Conservation (phyloP, 2,888 invertebrate genomes). For the Abrostola tripartita region DNA sequence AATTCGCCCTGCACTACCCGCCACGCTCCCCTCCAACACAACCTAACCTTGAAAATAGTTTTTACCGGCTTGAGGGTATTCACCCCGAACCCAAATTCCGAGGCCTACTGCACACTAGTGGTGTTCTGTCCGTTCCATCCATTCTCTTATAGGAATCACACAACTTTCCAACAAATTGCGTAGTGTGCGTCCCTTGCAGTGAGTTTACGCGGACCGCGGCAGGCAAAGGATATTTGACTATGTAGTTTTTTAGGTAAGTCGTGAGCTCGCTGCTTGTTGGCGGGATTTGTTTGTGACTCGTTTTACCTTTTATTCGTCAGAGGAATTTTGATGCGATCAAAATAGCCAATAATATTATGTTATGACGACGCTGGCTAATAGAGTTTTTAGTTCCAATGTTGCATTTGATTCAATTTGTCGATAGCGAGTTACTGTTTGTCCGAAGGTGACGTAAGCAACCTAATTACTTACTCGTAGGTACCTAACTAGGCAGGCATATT, state of each 20-base stretch:
- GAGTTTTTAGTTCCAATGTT: slow-evolving; percentile 16
- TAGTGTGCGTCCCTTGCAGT: slow-evolving; percentile 68
- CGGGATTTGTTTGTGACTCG: slow-evolving; percentile 81
- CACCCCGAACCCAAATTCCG: slow-evolving; percentile 87
- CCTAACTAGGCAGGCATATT: too few relatives aligned
- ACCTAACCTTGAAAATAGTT: slow-evolving; percentile 88
- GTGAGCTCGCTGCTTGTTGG: slow-evolving; percentile 74
- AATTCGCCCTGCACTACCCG: slow-evolving; percentile 84
- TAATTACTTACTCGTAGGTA: too few relatives aligned
- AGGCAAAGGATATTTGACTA: slow-evolving; percentile 86
- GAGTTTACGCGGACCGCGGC: slow-evolving; percentile 78
- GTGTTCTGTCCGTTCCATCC: slow-evolving; percentile 63
- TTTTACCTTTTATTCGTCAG: slow-evolving; percentile 62
- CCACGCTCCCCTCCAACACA: slow-evolving; percentile 83
- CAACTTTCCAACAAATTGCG: slow-evolving; percentile 60
- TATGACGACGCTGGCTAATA: slow-evolving; percentile 42
- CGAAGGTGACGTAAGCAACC: too few relatives aligned
- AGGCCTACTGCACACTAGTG: slow-evolving; percentile 79
- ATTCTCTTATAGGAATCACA: slow-evolving; percentile 74
- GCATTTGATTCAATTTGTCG: not conserved
- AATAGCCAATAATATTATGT: slow-evolving; percentile 66
- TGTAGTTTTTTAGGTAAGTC: slow-evolving; percentile 81
- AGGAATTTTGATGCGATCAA: slow-evolving; percentile 75
- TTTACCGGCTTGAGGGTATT: slow-evolving; percentile 88
- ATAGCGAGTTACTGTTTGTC: not conserved